Percentiles rank a stretch among this genome's conserved stretches.
These are phyloP conservation scores for Leistus spinibarbis DNA, from an alignment of 2,888 invertebrate species.

Conservation along the genomic window DNA sequence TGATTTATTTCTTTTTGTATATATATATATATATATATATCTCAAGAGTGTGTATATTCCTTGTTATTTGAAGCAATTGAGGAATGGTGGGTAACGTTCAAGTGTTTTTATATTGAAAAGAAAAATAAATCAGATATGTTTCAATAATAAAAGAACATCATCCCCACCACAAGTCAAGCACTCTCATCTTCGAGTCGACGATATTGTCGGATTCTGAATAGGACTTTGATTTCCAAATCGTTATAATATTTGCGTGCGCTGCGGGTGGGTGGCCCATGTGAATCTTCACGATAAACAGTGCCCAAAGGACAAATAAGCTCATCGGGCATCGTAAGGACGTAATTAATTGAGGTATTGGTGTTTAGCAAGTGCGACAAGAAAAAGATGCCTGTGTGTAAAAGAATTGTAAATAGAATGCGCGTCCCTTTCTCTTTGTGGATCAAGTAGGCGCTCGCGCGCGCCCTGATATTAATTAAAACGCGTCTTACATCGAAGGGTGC, in stretches of 20 bases:
- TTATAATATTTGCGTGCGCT: too few relatives aligned
- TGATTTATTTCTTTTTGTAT: not conserved
- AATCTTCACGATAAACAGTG: conserved; percentile 23
- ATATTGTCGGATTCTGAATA: not conserved
- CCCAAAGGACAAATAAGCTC: conserved; percentile 25
- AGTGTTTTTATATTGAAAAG: conserved; percentile 23
- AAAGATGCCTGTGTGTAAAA: conserved; percentile 19
- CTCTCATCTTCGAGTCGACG: not conserved
- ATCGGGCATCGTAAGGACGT: conserved; percentile 24
- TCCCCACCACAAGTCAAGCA: conserved; percentile 11
- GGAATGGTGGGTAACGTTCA: not conserved
- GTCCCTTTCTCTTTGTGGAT: conserved; percentile 26
- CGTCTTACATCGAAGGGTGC: conserved; percentile 1
- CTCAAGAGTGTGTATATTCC: not conserved
- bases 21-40: too few relatives aligned
- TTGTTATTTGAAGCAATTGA: not conserved
- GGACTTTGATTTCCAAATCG: not conserved
- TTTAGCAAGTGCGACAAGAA: not conserved
- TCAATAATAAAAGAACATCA: conserved; percentile 31
- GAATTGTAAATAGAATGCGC: not conserved
- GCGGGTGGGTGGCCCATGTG: too few relatives aligned
- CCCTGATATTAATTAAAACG: conserved; percentile 33
- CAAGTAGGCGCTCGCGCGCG: conserved; percentile 16
- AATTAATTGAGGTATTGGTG: conserved; percentile 34
- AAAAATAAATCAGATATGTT: conserved; percentile 38